Conservation (phyloP, 2,888 invertebrate species). For the Elysia crispata region DNA sequence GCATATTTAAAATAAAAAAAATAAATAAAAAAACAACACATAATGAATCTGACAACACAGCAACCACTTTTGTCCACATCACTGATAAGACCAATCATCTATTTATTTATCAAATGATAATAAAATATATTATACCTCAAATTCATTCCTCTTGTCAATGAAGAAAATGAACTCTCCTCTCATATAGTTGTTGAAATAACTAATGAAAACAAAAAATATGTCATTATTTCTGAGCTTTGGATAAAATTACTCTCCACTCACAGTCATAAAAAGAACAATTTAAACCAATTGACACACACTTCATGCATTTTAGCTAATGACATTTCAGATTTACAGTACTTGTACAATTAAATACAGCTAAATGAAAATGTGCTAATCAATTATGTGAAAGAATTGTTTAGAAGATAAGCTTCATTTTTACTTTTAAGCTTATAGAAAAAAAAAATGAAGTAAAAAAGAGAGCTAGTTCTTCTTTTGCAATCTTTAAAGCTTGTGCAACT, state of each 20-base stretch:
- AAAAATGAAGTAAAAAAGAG: not conserved
- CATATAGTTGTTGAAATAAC: slow-evolving; percentile 61
- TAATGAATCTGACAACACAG: not conserved
- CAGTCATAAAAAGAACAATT: too few relatives aligned
- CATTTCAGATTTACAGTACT: too few relatives aligned
- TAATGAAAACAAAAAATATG: slow-evolving; percentile 39
- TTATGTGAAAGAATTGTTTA: not conserved
- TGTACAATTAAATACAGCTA: too few relatives aligned
- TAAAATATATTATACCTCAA: slow-evolving; percentile 20
- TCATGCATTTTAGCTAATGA: too few relatives aligned
- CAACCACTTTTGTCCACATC: too few relatives aligned
- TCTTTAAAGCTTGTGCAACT: slow-evolving; percentile 1
- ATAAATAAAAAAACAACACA: too few relatives aligned
- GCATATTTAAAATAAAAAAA: too few relatives aligned
- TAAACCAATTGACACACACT: too few relatives aligned
- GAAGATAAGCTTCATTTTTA: not conserved
- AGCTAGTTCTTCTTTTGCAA: not conserved
- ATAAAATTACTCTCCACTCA: too few relatives aligned
- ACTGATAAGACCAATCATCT: too few relatives aligned
- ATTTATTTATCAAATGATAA: not conserved
- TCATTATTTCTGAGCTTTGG: too few relatives aligned
- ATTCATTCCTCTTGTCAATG: slow-evolving; percentile 53
- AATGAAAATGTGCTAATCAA: not conserved
- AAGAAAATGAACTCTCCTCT: slow-evolving; percentile 71
- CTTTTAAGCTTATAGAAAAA: too few relatives aligned